Base-by-base conservation (phyloP, 2,888 invertebrate genomes). In the Itoplectis maculator region DNA sequence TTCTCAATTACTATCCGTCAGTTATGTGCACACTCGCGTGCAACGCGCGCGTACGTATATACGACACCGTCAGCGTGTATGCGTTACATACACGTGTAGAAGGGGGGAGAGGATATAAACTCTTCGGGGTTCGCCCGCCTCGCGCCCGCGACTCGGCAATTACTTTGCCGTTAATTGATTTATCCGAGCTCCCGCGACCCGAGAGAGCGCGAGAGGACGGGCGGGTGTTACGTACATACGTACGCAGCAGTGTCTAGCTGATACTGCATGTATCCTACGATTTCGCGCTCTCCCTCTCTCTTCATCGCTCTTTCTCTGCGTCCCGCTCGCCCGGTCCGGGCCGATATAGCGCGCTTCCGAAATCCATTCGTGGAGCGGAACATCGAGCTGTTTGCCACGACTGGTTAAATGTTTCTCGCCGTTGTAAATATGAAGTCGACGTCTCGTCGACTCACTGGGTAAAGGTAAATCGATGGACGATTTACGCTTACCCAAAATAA, bases 151-250 rank as follows among this genome's bases (percentile, higher is more conserved):
- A 79, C 75, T 59, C 76, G 79, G 82, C 82, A 82, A 82, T 82
- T 82, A 82, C 79, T 82, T 82, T 79, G 72, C 75, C 82, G 79
- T 79, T 82, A 82, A 82, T 82, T 82, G 82, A 82, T 82, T 82
- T 82, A 82, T 82, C 79, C 79, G 68, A 61, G 75, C 61, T 35
- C 75, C 61, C 72, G 72, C 72, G 76, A 76, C 59, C 23, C 68
- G 47, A 63, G 47, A 68, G 74, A 61, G 42, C 66, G 51, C 54
- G 20, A 15, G 66, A 5, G 29, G 59, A 68, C 61, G 51, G 66
- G 23, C 69, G 73, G 63, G 68, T 15, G 73, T 49, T 66, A 70
- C 70, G 51, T 49, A 15, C 29, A 35, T 56, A 59, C 15, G 45
- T 13, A 37, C 35, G 7, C 56, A 23, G 20, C 56, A 23, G 40